phyloP scores from a whole-genome alignment of 1,140 invertebrate genomes.

The Drosophila kepulauana region DNA sequence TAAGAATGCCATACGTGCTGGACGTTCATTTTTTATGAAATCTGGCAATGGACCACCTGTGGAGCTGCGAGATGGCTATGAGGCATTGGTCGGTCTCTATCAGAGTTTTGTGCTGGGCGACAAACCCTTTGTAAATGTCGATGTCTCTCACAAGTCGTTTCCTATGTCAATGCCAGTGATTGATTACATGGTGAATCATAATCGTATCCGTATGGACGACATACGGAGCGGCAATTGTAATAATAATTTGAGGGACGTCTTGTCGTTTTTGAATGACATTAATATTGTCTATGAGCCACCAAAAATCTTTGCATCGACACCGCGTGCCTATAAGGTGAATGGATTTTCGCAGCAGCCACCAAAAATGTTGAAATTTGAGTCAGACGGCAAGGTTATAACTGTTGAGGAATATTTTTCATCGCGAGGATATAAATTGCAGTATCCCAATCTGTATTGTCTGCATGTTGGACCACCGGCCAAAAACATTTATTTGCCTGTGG shows the following conservation, averaged over 20 bases:
- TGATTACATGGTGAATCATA: constrained; percentile 69
- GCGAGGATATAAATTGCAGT: constrained; percentile 79
- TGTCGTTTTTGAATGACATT: constrained; percentile 56
- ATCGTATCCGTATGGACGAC: neutral
- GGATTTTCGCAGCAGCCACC: constrained; percentile 83
- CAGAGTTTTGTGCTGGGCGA: constrained; percentile 91
- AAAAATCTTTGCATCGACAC: constrained; percentile 47
- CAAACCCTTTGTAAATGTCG: constrained; percentile 90
- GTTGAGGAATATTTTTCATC: constrained; percentile 86
- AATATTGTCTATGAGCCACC: constrained; percentile 67
- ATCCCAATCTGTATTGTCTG: constrained; percentile 87
- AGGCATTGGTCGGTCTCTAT: constrained; percentile 90
- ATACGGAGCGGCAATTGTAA: neutral
- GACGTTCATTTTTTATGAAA: constrained; percentile 84
- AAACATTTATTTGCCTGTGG: constrained; percentile 87
- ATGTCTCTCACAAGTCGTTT: constrained; percentile 90
- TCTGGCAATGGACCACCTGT: constrained; percentile 39
- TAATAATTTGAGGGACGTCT: neutral
- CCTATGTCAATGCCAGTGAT: constrained; percentile 86
- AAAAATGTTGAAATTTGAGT: constrained; percentile 80
- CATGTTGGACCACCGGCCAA: constrained; percentile 87
- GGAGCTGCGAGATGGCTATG: constrained; percentile 87
- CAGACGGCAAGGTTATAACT: constrained; percentile 58
- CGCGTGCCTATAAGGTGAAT: constrained; percentile 86
- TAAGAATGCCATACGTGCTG: constrained; percentile 86